phyloP scores from a whole-genome alignment of 2,113 vertebrate genomes.

The Protomyctophum bolini region DNA sequence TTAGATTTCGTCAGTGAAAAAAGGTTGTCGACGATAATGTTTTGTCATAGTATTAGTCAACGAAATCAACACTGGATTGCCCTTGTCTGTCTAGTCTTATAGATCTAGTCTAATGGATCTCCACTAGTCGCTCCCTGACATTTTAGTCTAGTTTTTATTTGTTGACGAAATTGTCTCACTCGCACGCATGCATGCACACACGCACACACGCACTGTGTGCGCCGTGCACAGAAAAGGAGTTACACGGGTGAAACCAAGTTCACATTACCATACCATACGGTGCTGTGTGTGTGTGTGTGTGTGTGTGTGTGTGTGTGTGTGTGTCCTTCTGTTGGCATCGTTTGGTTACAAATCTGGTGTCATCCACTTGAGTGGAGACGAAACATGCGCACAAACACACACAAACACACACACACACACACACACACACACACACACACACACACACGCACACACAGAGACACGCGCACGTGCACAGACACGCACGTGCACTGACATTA shows the following conservation, averaged over 20 bases:
- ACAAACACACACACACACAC: slow-evolving; percentile 4
- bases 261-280: slow-evolving; percentile 92
- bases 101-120: too few species aligned
- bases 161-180: too few species aligned
- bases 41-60: too few species aligned
- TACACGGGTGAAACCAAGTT: slow-evolving; percentile 91
- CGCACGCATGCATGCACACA: too few species aligned
- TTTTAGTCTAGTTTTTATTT: too few species aligned
- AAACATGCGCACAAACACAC: slow-evolving; percentile 46
- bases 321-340: slow-evolving; percentile 90
- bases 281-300: slow-evolving; percentile 29
- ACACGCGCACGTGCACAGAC: not conserved
- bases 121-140: too few species aligned
- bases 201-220: too few species aligned
- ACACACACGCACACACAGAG: slow-evolving; percentile 16
- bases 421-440: slow-evolving; percentile 4
- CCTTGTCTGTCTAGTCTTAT: too few species aligned
- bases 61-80: too few species aligned
- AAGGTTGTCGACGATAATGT: too few species aligned
- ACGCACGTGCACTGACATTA: slow-evolving; percentile 48
- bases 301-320: slow-evolving; percentile 13
- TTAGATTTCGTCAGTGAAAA: too few species aligned
- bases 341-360: slow-evolving; percentile 89
- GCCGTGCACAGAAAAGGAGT: too few species aligned
- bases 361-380: slow-evolving; percentile 85